Base-by-base conservation (phyloP, 92 coral and sea anemone species). In the Zoanthus solanderi region DNA sequence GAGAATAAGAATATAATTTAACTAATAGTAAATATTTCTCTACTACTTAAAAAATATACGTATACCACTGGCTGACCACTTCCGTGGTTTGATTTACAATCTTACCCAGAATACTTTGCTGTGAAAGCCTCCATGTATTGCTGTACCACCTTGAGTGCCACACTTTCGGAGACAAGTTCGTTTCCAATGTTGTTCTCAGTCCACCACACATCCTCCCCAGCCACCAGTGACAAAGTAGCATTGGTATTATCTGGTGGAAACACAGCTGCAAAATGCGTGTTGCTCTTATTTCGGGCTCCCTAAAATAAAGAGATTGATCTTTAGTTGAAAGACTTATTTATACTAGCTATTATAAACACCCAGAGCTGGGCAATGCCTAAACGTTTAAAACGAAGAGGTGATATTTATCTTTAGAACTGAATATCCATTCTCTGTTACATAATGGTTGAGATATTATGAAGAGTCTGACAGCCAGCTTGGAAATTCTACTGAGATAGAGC, bases 201-300 rank as follows among this genome's bases (percentile, higher is more conserved):
- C 98, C 98, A 95, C 98, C 98, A 95, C 61, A 91, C 90, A 68
- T 95, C 96, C 16, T 93, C 87, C 44, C 86, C 58, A 34, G 60
- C 54, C 84, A 93, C 79, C 58, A 95, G 66, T 29, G 92, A 84
- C 28, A 93, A 85, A 45, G 99, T 84, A 2, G 87, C 89, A 75
- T 95, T 97, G 9, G 98, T 87, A 29, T 31, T 54, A 73, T 97
- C 98, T 28, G 94, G 85, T 17, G 99, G 99, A 72, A 90, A 95
- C 56, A 97, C 88, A 31, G 96, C 88, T 2, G 95, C 93, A 69
- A 95, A 95, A 90, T 97, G 99, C 1, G 99, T 97, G 91, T 95
- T 96, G 90, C 95, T 93, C 75, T 93, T 91, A 83, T 93, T 89
- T 34, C 98, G 90, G 79, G 98, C 98, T 48, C 98, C 98, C 98